These are phyloP conservation scores for Sarcoramphus papa DNA, from an alignment of 2,797 vertebrate species.

Conservation along the genomic window DNA sequence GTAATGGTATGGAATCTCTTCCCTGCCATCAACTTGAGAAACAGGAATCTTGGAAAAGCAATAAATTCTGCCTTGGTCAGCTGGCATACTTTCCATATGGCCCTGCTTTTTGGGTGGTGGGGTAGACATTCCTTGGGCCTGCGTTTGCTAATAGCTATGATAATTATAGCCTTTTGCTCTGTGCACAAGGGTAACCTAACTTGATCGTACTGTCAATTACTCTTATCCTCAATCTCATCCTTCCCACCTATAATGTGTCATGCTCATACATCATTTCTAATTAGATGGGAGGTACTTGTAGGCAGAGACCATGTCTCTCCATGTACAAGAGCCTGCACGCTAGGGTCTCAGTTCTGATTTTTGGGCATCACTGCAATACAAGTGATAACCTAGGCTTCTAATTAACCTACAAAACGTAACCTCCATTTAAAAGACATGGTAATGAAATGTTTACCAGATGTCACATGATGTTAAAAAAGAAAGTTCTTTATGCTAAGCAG, in stretches of 20 bases:
- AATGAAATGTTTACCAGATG: not conserved
- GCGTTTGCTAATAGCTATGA: not conserved
- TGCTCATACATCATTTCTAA: not conserved
- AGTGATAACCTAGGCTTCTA: not conserved
- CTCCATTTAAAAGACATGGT: not conserved
- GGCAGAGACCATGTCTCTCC: not conserved
- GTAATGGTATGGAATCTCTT: rapidly evolving
- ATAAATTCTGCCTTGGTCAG: not conserved
- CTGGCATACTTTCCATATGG: rapidly evolving
- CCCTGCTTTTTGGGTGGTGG: not conserved
- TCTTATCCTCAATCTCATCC: not conserved
- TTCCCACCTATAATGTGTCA: not conserved
- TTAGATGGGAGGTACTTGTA: not conserved
- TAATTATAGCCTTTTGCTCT: not conserved
- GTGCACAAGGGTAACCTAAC: not conserved
- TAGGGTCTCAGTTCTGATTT: not conserved
- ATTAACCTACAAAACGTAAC: not conserved
- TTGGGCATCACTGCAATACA: not conserved
- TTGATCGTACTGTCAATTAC: not conserved
- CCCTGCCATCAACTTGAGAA: not conserved
- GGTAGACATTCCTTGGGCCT: not conserved
- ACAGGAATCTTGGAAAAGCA: not conserved
- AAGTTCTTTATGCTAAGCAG: not conserved
- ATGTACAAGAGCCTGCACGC: rapidly evolving
- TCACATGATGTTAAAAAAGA: too few species aligned